Evolutionary conservation across 2,113 vertebrate species (phyloP), one percentile per base, ranked within the genome.

Genomic region (Stercorarius parasiticus): DNA sequence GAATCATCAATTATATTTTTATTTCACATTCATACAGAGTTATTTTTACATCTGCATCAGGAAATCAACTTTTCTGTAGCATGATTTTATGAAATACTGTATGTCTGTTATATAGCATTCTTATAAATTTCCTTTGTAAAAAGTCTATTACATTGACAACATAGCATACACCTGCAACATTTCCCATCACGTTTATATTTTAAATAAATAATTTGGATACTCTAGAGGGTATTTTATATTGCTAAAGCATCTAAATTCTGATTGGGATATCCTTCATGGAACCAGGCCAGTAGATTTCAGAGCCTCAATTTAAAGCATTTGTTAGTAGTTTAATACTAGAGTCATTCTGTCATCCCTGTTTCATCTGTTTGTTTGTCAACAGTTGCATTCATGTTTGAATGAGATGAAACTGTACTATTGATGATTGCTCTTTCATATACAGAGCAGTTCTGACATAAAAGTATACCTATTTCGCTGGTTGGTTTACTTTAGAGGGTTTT

Each of bases 251-350:
- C 72, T 90, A 65, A 56, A 76, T 93, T 82, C 77, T 88, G 93
- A 86, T 90, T 89, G 96, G 95, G 62, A 19, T 93, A 52, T 55
- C 13, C 86, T 93, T 91, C 50, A 61, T 93, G 67, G 94, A 97
- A 76, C 53, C 36, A 67, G 86, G 87, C 97, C 96, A 71, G 96
- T 91, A 93, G 95, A 73, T 97, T 97, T 96, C 94, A 97, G 86
- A 96, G 78, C 96, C 92, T 97, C 94, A 96, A 12, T 96, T 94
- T 97, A 86, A 95, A 96, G 79, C 82, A 72, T 95, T 98, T 97
- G 61, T 95, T 96, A 82, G 91, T 97, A 86, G 92, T 86, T 96
- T 95, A 94, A 93, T 95, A 95, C 90, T 77, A 91, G 95, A 97
- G 72, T 93, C 88, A 78, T 97, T 97, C 91, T 89, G 79, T 86